A percentile compares a stretch with the other conserved stretches of the same genome.
These are phyloP conservation scores for Brachylomia viminalis DNA, from an alignment of 2,888 invertebrate genomes.

Conservation along the genomic window DNA sequence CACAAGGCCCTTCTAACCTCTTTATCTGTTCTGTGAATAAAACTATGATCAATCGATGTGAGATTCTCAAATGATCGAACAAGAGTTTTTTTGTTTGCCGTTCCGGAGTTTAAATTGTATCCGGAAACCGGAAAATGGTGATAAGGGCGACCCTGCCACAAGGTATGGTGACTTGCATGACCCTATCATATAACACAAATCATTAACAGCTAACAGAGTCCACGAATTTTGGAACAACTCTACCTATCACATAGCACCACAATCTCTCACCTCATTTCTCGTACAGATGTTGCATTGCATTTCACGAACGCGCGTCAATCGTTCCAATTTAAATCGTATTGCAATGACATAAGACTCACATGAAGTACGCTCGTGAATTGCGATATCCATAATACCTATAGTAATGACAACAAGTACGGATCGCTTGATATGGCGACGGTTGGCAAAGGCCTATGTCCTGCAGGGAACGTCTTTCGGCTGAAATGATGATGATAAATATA, in stretches of 20 bases:
- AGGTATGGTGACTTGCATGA: background rate
- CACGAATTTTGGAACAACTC: too few species aligned
- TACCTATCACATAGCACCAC: background rate
- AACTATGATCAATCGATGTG: background rate
- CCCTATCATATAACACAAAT: background rate
- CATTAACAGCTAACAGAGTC: too few species aligned
- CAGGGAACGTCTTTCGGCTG: background rate
- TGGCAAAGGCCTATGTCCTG: too few species aligned
- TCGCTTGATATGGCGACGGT: too few species aligned
- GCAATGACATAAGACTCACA: background rate
- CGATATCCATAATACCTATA: background rate
- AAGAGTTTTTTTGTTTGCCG: background rate
- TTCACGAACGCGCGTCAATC: background rate
- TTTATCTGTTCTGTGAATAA: too few species aligned
- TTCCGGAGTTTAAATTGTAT: background rate
- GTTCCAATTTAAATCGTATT: background rate
- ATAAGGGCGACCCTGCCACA: slow-evolving; percentile 37
- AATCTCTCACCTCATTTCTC: slow-evolving; percentile 10
- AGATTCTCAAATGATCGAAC: background rate
- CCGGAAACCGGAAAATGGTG: slow-evolving; percentile 26
- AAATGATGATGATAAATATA: background rate
- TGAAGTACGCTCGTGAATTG: background rate
- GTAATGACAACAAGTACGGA: background rate
- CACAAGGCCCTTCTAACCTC: too few species aligned
- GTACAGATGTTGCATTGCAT: background rate